A percentile compares a stretch with the other conserved stretches of the same genome.
phyloP scores from a whole-genome alignment of 2,888 invertebrate genomes.

The Drosophila tanythrix region DNA sequence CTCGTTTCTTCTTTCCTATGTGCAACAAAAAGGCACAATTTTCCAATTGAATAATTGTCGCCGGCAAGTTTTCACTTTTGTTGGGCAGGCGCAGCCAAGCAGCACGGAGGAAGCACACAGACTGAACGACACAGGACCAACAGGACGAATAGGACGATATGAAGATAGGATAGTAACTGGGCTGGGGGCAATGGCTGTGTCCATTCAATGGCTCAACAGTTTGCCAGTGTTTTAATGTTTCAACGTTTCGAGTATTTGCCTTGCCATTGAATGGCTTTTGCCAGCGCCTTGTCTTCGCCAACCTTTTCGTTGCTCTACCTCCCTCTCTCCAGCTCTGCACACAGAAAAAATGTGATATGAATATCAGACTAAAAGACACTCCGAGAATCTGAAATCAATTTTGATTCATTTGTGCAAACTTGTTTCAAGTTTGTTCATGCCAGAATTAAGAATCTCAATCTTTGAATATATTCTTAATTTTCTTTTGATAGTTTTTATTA shows the following conservation, averaged over 20 bases:
- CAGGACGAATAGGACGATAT: conserved; percentile 8
- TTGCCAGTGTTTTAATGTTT: conserved; percentile 69
- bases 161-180: conserved; percentile 9
- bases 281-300: conserved; percentile 47
- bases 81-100: conserved; percentile 53
- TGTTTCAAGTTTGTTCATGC: too few species aligned
- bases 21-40: conserved; percentile 67
- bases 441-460: too few species aligned
- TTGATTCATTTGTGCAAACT: background rate
- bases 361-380: background rate
- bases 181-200: conserved; percentile 33
- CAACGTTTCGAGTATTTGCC: conserved; percentile 51
- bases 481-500: background rate
- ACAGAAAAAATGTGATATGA: background rate
- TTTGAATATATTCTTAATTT: background rate
- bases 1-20: conserved; percentile 44
- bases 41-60: conserved; percentile 81
- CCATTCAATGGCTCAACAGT: conserved; percentile 77
- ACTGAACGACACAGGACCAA: background rate
- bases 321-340: conserved; percentile 9
- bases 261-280: conserved; percentile 56
- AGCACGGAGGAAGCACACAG: conserved; percentile 18
- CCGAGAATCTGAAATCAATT: background rate
- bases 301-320: conserved; percentile 17
- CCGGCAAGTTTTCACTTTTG: conserved; percentile 76